Percentiles rank a stretch among this genome's conserved stretches.
phyloP scores from a whole-genome alignment of 2,113 vertebrate species.

The Parus major region DNA sequence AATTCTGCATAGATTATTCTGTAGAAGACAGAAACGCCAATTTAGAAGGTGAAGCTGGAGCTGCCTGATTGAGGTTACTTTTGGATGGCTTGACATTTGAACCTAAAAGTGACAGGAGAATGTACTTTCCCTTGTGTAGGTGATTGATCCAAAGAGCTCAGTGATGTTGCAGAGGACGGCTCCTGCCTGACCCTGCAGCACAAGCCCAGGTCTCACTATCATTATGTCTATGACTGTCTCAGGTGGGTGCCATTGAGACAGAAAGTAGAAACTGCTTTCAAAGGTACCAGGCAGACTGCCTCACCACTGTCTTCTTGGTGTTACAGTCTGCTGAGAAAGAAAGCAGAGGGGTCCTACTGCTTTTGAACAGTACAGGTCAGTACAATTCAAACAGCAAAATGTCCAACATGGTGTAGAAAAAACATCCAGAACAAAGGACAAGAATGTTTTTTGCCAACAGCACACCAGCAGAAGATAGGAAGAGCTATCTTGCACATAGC shows the following conservation, averaged over 20 bases:
- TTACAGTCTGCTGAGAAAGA: neutral
- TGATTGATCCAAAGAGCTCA: neutral
- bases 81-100: neutral
- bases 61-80: neutral
- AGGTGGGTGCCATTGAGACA: neutral
- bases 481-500: neutral
- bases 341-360: neutral
- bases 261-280: neutral
- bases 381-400: neutral
- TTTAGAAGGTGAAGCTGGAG: neutral
- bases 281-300: neutral
- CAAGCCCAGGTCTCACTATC: neutral
- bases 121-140: neutral
- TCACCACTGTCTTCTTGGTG: neutral
- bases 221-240: neutral
- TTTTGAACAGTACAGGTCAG: neutral
- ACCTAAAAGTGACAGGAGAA: neutral
- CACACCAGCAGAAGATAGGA: neutral
- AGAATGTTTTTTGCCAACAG: neutral
- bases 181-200: neutral
- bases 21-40: neutral
- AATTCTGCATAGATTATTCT: neutral
- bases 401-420: neutral
- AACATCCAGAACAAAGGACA: fast-evolving
- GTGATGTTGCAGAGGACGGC: neutral